Conservation (phyloP, 2,113 vertebrate species). For the Lutjanus erythropterus region DNA sequence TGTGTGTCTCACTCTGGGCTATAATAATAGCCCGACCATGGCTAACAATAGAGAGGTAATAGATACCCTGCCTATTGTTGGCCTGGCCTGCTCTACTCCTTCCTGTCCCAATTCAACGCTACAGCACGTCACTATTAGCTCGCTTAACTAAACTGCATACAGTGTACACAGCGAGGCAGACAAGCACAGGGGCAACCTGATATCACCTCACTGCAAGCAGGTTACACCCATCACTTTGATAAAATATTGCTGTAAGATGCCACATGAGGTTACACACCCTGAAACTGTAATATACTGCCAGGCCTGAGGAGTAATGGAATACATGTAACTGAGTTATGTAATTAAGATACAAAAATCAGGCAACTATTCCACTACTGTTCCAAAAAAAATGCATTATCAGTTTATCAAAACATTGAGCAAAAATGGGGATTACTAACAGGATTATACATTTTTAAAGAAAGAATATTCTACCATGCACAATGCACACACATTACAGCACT, state of each 20-base stretch:
- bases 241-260: constrained; percentile 39
- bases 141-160: constrained; percentile 55
- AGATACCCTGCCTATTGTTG: constrained; percentile 77
- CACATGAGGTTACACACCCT: constrained; percentile 29
- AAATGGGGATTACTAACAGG: no score
- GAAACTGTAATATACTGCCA: not conserved
- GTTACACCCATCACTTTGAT: constrained; percentile 35
- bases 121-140: constrained; percentile 56
- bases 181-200: constrained; percentile 48
- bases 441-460: no score
- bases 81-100: constrained; percentile 64
- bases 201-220: constrained; percentile 36
- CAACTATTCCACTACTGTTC: no score
- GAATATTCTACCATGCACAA: no score
- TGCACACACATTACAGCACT: no score
- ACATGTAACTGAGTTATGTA: no score
- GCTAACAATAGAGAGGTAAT: constrained; percentile 85
- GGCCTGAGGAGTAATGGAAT: no score
- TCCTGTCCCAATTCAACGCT: constrained; percentile 69
- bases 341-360: no score
- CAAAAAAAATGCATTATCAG: no score
- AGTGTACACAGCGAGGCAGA: constrained; percentile 53
- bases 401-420: no score
- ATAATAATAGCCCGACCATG: constrained; percentile 78
- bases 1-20: constrained; percentile 60